Conservation (phyloP, 2,797 vertebrate species). For the Pyrrhura leucotis region DNA sequence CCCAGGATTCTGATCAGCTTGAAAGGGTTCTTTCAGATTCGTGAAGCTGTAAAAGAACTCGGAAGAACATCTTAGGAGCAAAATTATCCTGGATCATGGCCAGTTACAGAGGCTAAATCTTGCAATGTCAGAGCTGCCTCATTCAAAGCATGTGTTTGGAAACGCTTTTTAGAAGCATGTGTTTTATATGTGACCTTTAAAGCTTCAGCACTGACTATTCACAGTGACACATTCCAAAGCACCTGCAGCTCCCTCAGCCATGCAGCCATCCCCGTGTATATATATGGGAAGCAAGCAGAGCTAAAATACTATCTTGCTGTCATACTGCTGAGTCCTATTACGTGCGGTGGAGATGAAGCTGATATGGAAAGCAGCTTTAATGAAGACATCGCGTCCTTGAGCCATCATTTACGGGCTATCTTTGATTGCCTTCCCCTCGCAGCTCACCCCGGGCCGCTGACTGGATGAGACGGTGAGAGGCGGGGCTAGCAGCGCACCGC, state of each 20-base stretch:
- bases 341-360: rapidly evolving
- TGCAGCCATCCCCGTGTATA: neutral
- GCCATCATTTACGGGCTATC: too few species aligned
- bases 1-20: neutral
- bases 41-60: neutral
- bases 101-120: neutral
- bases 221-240: neutral
- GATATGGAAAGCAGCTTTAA: neutral
- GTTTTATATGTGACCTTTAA: neutral
- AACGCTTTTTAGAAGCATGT: neutral
- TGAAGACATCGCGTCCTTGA: neutral
- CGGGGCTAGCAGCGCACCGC: rapidly evolving
- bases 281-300: neutral
- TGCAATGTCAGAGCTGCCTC: rapidly evolving
- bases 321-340: rapidly evolving
- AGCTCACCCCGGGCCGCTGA: neutral
- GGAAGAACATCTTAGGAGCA: neutral
- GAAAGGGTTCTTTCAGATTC: neutral
- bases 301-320: rapidly evolving
- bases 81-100: neutral
- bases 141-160: neutral
- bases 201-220: neutral
- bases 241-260: neutral
- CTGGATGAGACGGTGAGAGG: rapidly evolving
- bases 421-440: neutral